Evolutionary conservation across 2,113 vertebrate genomes (phyloP).

Genomic region (Paracanthobrama guichenoti): DNA sequence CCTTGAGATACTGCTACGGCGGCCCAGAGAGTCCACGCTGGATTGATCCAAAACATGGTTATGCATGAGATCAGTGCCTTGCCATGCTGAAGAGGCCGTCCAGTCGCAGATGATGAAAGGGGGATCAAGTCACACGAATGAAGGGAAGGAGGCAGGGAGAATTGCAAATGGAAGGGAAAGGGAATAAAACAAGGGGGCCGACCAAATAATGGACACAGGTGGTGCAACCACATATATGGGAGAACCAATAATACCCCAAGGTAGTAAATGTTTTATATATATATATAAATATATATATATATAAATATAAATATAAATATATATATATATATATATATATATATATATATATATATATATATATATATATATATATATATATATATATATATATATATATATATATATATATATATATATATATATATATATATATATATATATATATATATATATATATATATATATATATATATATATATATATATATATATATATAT

Average conservation of each 20-base stretch:
- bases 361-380: too few relatives aligned
- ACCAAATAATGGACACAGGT: not conserved
- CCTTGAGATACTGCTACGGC: constrained; percentile 96
- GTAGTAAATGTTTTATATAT: constrained; percentile 21
- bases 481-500: too few relatives aligned
- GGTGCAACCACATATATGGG: constrained; percentile 80
- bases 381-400: too few relatives aligned
- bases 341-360: too few relatives aligned
- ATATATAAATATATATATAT: too few relatives aligned
- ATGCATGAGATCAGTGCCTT: constrained; percentile 99
- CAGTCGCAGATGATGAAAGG: constrained; percentile 18
- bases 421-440: too few relatives aligned
- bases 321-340: too few relatives aligned
- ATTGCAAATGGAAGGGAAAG: constrained; percentile 65
- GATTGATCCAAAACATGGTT: constrained; percentile 99
- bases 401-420: too few relatives aligned
- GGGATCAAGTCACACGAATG: constrained; percentile 31
- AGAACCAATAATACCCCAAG: constrained; percentile 9
- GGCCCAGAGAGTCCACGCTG: constrained; percentile 91
- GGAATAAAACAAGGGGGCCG: not conserved
- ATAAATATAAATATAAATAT: too few relatives aligned
- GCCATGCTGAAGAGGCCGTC: constrained; percentile 87
- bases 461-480: too few relatives aligned
- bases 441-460: too few relatives aligned
- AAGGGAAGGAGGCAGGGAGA: constrained; percentile 16